phyloP scores from a whole-genome alignment of 2,888 invertebrate genomes.

The Beris chalybata region DNA sequence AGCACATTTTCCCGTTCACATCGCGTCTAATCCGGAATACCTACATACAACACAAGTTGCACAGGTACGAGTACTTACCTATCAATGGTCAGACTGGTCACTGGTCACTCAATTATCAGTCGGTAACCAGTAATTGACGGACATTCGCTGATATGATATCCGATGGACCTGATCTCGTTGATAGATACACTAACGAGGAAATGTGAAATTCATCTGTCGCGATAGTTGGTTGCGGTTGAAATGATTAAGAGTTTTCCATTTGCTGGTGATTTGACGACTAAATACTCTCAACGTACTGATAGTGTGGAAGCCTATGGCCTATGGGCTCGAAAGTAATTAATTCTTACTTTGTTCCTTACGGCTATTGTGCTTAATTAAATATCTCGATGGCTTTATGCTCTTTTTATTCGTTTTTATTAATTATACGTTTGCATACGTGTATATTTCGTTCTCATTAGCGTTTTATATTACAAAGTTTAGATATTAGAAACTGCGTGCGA shows the following conservation, averaged over 20 bases:
- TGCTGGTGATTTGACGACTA: conserved; percentile 27
- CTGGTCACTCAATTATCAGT: conserved; percentile 21
- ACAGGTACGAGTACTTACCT: too few species aligned
- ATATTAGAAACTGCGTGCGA: too few species aligned
- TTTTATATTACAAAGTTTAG: too few species aligned
- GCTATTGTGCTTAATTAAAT: conserved; percentile 21
- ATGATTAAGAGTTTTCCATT: conserved; percentile 28
- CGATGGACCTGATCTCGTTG: conserved; percentile 8
- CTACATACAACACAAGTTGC: too few species aligned
- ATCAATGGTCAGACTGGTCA: too few species aligned
- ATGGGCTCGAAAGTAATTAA: conserved; percentile 24
- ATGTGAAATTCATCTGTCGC: conserved; percentile 20
- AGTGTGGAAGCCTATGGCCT: conserved; percentile 11
- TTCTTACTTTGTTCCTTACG: conserved; percentile 1
- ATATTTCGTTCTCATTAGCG: too few species aligned
- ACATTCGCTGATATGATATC: conserved; percentile 15
- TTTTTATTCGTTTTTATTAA: too few species aligned
- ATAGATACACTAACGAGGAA: conserved; percentile 20
- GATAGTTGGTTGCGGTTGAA: neutral
- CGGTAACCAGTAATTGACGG: conserved; percentile 2
- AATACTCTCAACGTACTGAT: conserved; percentile 13
- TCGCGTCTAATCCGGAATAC: too few species aligned
- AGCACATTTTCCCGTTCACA: too few species aligned
- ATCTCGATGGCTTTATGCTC: neutral
- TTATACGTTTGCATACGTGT: too few species aligned